These are phyloP conservation scores for Psittacus erithacus DNA, from an alignment of 2,113 vertebrate genomes.

Conservation along the genomic window DNA sequence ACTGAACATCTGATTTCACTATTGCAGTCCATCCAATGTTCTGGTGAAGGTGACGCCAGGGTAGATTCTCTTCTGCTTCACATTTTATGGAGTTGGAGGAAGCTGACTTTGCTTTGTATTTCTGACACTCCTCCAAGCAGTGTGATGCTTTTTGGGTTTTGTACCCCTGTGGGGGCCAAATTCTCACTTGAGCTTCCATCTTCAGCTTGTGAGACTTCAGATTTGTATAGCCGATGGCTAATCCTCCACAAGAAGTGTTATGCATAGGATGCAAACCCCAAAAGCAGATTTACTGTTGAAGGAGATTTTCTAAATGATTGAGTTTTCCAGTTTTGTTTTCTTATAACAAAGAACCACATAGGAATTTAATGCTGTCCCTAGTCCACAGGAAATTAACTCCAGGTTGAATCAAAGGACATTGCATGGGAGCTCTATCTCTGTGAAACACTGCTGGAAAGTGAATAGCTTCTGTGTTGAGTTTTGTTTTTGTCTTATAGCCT, in stretches of 20 bases:
- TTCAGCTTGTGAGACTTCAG: neutral
- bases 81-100: accelerated
- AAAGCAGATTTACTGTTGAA: neutral
- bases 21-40: accelerated
- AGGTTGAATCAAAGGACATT: neutral
- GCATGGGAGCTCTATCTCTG: neutral
- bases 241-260: neutral
- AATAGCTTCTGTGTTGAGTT: neutral
- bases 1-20: neutral
- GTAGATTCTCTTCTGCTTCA: neutral
- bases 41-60: neutral
- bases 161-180: neutral
- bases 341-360: neutral
- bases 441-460: neutral
- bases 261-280: neutral
- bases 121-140: neutral
- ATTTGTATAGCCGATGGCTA: neutral
- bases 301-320: neutral
- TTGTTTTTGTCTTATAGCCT: neutral
- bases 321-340: neutral
- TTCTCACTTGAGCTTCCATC: neutral
- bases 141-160: neutral
- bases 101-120: neutral
- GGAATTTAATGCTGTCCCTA: neutral
- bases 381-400: slow-evolving; percentile 4